phyloP scores from a whole-genome alignment of 2,888 invertebrate genomes.

The Diabrotica balteata region DNA sequence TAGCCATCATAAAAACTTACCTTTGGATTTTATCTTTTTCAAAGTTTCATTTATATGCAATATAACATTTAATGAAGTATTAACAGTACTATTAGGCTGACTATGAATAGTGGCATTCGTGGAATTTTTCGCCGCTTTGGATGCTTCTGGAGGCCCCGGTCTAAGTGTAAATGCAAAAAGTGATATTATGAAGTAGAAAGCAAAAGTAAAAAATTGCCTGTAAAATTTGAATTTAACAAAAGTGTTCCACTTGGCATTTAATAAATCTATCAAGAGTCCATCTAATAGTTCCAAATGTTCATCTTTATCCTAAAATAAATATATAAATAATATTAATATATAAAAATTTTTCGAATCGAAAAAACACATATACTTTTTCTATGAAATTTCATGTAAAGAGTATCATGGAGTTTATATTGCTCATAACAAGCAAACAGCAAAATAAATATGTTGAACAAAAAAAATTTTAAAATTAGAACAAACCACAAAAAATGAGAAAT shows the following conservation, averaged over 20 bases:
- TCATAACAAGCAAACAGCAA: too few relatives aligned
- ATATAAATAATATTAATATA: background rate
- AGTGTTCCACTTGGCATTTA: slow-evolving; percentile 97
- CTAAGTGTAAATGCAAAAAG: slow-evolving; percentile 87
- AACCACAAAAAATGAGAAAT: too few relatives aligned
- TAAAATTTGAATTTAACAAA: slow-evolving; percentile 96
- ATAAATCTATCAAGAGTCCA: slow-evolving; percentile 89
- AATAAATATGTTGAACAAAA: too few relatives aligned
- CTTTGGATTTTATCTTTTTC: slow-evolving; percentile 18
- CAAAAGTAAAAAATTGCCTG: slow-evolving; percentile 88
- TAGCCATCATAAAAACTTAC: background rate
- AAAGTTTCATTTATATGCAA: slow-evolving; percentile 14
- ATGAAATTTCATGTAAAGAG: too few relatives aligned
- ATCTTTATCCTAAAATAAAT: slow-evolving; percentile 80
- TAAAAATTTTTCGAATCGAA: too few relatives aligned
- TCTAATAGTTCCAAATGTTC: slow-evolving; percentile 95
- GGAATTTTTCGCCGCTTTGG: slow-evolving; percentile 41
- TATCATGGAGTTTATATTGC: too few relatives aligned
- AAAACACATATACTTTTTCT: too few relatives aligned
- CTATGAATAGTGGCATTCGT: slow-evolving; percentile 26
- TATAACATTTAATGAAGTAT: slow-evolving; percentile 17
- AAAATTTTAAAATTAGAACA: too few relatives aligned
- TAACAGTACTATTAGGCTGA: slow-evolving; percentile 34
- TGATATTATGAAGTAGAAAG: slow-evolving; percentile 89
- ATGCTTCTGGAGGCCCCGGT: slow-evolving; percentile 74